These are phyloP conservation scores for Odiellus spinosus DNA, from an alignment of 2,888 invertebrate species.

Conservation along the genomic window DNA sequence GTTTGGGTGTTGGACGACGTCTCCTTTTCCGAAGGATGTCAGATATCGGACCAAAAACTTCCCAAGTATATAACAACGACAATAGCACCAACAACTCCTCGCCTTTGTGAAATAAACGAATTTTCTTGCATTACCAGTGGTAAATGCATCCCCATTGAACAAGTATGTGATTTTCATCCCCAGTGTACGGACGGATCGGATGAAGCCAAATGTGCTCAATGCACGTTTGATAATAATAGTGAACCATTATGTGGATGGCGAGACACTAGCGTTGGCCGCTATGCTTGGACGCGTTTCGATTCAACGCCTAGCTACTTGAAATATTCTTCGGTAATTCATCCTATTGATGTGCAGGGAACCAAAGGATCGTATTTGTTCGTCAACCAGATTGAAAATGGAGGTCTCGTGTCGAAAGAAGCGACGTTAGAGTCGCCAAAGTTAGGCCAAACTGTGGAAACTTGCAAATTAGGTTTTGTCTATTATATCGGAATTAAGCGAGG, in stretches of 20 bases:
- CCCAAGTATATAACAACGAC: constrained; percentile 2
- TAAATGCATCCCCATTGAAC: constrained; percentile 6
- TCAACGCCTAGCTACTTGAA: constrained; percentile 1
- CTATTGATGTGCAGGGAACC: constrained; percentile 4
- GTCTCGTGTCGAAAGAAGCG: constrained; percentile 8
- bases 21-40: constrained; percentile 15
- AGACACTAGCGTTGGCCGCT: constrained; percentile 4
- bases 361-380: constrained; percentile 14
- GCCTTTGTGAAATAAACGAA: constrained; percentile 5
- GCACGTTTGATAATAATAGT: constrained; percentile 11
- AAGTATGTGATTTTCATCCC: constrained; percentile 16
- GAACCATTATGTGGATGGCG: constrained; percentile 16
- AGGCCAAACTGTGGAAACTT: constrained; percentile 7
- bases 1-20: constrained; percentile 18
- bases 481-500: constrained; percentile 12
- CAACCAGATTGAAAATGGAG: not conserved
- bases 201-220: constrained; percentile 15
- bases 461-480: constrained; percentile 15
- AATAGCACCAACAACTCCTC: constrained; percentile 5
- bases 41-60: constrained; percentile 6
- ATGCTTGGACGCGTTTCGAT: constrained; percentile 13
- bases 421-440: constrained; percentile 9
- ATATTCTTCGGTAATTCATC: constrained; percentile 3
- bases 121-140: constrained; percentile 8
- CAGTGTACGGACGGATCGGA: constrained; percentile 15